Base-by-base conservation (phyloP, 2,113 vertebrate genomes). In the Illadopsis cleaveri region DNA sequence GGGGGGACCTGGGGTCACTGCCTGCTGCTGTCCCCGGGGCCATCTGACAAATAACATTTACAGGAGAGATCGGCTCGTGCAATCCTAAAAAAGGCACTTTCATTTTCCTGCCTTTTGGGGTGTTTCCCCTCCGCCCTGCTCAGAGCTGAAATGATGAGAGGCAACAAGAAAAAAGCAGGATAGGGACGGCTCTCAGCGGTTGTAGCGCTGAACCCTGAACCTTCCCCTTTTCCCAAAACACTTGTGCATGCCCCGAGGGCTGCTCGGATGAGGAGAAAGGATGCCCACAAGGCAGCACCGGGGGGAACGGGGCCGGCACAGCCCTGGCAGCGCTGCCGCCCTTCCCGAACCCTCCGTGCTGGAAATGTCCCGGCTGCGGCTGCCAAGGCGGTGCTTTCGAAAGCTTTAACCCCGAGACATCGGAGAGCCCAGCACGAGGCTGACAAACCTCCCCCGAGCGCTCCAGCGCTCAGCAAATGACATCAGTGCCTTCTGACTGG, bases 251-350 rank as follows among this genome's bases (percentile, higher is more conserved):
- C 28, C 62, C 37, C 1, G 27, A 66, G 35, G 38, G 57, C 35
- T 1, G 1, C 38, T 33, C 3, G 0, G 6, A 2, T 7, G 42
- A 53, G 78, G 3, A 92, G 11, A 6, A 12, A 23, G n/a, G 51
- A 15, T 3, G 3, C 40, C 8, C n/a, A 6, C 0, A 5, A 4
- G 57, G 73, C 57, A 48, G 64, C 31, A 1, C 25, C 4, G 31
- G 15, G 50, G 65, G 33, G 60, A 42, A 30, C 15, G 45, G 47
- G 45, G 31, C 17, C 0, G 0, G 42, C 40, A 22, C n/a, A 62
- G 69, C 45, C 64, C 35, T 1, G 44, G 62, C 44, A 11, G 23
- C 2, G 4, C 66, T 40, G 65, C 53, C 4, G 1, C 53, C 48
- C 35, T 1, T 21, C 69, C 72, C 8, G 4, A n/a, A 2, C 40